Percentiles rank a stretch among this genome's conserved stretches.
Conservation (phyloP, 2,113 vertebrate genomes). For the Cyprinodon brontotheroides region DNA sequence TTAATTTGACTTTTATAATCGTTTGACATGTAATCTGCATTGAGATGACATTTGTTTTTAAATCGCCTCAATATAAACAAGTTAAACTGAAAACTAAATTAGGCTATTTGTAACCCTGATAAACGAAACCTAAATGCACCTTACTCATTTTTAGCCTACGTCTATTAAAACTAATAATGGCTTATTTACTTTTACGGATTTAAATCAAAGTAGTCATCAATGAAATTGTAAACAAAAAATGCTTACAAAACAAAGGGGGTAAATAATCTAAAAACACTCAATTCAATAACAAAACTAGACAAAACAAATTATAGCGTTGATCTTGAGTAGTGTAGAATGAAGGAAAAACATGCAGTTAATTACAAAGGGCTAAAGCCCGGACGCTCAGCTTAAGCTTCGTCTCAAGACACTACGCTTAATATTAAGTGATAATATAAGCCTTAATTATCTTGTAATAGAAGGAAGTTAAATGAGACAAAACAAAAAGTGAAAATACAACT, state of each 20-base stretch:
- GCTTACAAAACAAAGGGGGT: not conserved
- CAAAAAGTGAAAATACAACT: not conserved
- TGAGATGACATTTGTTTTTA: not conserved
- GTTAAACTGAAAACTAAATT: not conserved
- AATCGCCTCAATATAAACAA: not conserved
- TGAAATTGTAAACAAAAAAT: not conserved
- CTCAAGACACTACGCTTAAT: conserved; percentile 9
- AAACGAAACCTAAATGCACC: not conserved
- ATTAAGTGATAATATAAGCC: not conserved
- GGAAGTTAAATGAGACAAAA: not conserved
- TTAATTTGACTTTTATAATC: not conserved
- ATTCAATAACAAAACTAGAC: not conserved
- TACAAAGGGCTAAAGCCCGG: conserved; percentile 2
- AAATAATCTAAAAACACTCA: not conserved
- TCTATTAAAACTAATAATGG: not conserved
- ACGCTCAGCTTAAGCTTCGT: not conserved
- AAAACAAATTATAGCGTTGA: not conserved
- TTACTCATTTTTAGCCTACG: not conserved
- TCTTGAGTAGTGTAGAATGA: not conserved
- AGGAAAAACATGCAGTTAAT: not conserved
- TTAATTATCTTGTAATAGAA: not conserved
- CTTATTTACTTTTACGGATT: not conserved
- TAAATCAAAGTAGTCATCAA: not conserved
- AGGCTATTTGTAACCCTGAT: not conserved
- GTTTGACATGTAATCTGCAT: not conserved